These are phyloP conservation scores for Ramphastos sulfuratus DNA, from an alignment of 2,113 vertebrate species.

Conservation along the genomic window DNA sequence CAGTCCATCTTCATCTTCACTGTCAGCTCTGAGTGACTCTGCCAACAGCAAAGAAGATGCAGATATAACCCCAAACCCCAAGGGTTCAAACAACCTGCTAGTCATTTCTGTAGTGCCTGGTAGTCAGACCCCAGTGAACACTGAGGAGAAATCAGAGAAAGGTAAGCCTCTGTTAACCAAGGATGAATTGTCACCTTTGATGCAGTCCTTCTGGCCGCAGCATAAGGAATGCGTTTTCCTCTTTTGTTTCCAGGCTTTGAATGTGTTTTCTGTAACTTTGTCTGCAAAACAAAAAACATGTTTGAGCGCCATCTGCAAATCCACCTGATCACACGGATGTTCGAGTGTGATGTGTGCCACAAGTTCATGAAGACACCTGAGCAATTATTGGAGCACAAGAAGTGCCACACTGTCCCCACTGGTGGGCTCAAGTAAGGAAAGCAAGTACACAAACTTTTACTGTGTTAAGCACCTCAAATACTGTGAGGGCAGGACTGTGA, in stretches of 20 bases:
- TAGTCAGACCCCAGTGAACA: constrained; percentile 85
- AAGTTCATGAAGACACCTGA: constrained; percentile 99
- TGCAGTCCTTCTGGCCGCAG: neutral
- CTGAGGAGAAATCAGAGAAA: constrained; percentile 96
- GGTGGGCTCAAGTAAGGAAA: constrained; percentile 99
- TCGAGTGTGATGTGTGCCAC: constrained; percentile 98
- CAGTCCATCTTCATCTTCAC: constrained; percentile 94
- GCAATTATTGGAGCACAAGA: constrained; percentile 99
- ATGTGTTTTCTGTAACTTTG: constrained; percentile 99
- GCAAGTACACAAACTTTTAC: constrained; percentile 95
- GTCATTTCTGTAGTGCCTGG: constrained; percentile 90
- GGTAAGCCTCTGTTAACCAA: constrained; percentile 72
- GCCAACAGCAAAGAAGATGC: constrained; percentile 94
- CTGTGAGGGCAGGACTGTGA: neutral
- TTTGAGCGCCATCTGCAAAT: constrained; percentile 98
- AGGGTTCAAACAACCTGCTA: constrained; percentile 88
- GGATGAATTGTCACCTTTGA: neutral
- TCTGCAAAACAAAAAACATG: constrained; percentile 98
- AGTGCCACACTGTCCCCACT: constrained; percentile 98
- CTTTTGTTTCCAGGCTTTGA: constrained; percentile 87
- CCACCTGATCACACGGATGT: constrained; percentile 99
- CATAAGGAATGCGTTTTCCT: neutral
- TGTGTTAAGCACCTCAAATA: constrained; percentile 75
- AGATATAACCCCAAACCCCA: constrained; percentile 85
- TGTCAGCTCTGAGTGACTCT: constrained; percentile 96